phyloP scores from a whole-genome alignment of 2,888 invertebrate genomes.

The Phengaris arion region DNA sequence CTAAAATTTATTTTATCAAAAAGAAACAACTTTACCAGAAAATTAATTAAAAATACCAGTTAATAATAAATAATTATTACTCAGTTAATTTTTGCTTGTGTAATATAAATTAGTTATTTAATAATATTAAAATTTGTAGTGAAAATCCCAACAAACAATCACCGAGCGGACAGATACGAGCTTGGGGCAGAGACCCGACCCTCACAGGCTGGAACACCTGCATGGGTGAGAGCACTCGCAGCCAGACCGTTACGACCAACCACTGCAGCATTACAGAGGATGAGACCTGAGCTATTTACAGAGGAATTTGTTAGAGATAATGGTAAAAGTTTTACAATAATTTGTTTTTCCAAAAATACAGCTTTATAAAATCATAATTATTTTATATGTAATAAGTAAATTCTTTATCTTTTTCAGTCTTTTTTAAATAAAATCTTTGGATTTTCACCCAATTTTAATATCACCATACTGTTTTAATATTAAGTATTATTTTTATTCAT shows the following conservation, averaged over 20 bases:
- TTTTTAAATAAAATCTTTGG: no score
- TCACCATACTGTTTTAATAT: background rate
- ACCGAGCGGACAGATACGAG: slow-evolving; percentile 74
- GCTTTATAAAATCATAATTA: no score
- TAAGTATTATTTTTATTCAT: background rate
- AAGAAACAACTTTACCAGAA: no score
- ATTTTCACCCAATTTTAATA: no score
- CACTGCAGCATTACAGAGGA: slow-evolving; percentile 55
- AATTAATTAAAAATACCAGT: no score
- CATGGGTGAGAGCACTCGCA: slow-evolving; percentile 67
- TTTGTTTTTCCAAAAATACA: no score
- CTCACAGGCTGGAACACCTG: slow-evolving; percentile 70
- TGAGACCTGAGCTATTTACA: slow-evolving; percentile 64
- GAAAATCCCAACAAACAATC: slow-evolving; percentile 74
- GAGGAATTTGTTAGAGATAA: slow-evolving; percentile 72
- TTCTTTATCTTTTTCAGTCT: no score
- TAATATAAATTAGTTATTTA: no score
- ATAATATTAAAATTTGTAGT: slow-evolving; percentile 50
- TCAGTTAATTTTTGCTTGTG: no score
- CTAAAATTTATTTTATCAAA: no score
- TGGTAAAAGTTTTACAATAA: slow-evolving; percentile 42
- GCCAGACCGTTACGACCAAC: slow-evolving; percentile 61
- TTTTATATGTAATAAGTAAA: no score
- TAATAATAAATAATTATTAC: no score
- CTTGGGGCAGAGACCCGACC: slow-evolving; percentile 66